These are phyloP conservation scores for Carettochelys insculpta DNA, from an alignment of 2,113 vertebrate species.

Conservation along the genomic window DNA sequence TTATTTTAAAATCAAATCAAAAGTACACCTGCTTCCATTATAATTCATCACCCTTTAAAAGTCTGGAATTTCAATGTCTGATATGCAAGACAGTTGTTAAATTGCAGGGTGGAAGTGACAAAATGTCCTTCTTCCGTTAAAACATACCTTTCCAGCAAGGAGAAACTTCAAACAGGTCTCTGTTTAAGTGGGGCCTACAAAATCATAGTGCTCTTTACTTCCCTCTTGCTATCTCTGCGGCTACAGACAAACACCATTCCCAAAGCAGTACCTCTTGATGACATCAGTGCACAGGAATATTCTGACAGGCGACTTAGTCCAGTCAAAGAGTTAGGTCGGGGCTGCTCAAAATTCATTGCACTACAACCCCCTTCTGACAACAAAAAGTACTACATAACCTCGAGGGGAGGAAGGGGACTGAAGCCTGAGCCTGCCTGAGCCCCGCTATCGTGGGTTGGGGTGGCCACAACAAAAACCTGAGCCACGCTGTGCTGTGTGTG, in stretches of 20 bases:
- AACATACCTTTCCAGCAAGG: not conserved
- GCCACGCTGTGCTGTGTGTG: no score
- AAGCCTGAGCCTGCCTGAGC: no score
- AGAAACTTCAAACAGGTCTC: not conserved
- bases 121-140: not conserved
- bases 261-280: not conserved
- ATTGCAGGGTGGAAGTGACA: not conserved
- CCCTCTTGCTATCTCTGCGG: not conserved
- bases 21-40: not conserved
- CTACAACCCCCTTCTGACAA: no score
- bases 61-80: not conserved
- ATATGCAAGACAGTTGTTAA: not conserved
- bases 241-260: not conserved
- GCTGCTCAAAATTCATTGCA: no score
- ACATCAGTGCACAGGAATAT: fast-evolving
- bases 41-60: not conserved
- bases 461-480: no score
- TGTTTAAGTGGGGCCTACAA: not conserved
- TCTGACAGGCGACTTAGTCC: no score
- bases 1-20: not conserved
- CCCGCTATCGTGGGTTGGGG: no score
- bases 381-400: no score
- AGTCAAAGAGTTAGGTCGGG: no score
- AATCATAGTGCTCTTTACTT: not conserved
- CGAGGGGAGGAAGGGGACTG: no score